phyloP scores from a whole-genome alignment of 53 echinoderm and acorn worm genomes.

The Stichopus horrens region DNA sequence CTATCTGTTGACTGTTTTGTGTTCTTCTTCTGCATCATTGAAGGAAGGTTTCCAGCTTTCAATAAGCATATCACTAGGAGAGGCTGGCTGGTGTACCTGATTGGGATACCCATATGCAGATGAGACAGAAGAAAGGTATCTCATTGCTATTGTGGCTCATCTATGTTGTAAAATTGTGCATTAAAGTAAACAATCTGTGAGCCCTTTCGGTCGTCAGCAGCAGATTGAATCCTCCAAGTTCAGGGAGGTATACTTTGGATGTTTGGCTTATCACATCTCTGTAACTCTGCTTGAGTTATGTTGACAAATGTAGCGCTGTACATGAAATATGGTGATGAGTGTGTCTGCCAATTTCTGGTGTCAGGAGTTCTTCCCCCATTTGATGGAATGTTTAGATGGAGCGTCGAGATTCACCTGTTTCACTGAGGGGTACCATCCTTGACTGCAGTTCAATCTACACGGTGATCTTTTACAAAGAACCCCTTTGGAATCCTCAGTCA shows the following conservation, averaged over 20 bases:
- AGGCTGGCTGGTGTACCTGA: not conserved
- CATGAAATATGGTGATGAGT: not conserved
- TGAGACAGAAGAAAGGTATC: not conserved
- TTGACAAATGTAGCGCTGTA: not conserved
- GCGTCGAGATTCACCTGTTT: not conserved
- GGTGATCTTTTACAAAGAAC: not conserved
- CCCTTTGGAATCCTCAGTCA: not conserved
- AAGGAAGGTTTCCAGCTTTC: not conserved
- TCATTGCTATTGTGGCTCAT: no score
- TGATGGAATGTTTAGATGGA: constrained; percentile 2
- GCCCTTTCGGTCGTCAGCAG: no score
- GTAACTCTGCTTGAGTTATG: not conserved
- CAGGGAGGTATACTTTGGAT: not conserved
- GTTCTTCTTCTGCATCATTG: not conserved
- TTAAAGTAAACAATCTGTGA: no score
- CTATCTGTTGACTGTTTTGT: not conserved
- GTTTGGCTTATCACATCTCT: not conserved
- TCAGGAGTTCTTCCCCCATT: not conserved
- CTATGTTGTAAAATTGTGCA: no score
- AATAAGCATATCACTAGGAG: not conserved
- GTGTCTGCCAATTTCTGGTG: not conserved
- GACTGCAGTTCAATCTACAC: no score
- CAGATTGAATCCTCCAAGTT: not conserved
- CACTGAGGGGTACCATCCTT: not conserved
- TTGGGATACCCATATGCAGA: not conserved